Conservation (phyloP, 2,888 invertebrate species). For the Sarcophaga rosellei region DNA sequence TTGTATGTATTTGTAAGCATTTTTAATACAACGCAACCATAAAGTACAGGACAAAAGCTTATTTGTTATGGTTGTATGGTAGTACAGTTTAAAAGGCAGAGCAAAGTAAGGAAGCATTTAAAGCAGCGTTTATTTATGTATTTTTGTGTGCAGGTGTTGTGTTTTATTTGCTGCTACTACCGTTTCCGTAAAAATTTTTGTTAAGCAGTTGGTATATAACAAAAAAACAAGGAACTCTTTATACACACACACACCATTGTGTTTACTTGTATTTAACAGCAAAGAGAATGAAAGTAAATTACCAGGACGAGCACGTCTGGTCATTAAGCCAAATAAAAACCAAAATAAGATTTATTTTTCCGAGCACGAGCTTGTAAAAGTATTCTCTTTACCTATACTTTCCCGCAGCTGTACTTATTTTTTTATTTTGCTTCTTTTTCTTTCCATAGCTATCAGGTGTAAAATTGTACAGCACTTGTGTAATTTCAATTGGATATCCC, state of each 20-base stretch:
- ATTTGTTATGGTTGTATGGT: not conserved
- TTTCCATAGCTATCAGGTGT: too few relatives aligned
- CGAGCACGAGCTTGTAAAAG: slow-evolving; percentile 52
- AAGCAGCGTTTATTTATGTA: slow-evolving; percentile 7
- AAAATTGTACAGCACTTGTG: too few relatives aligned
- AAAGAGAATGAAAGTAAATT: slow-evolving; percentile 73
- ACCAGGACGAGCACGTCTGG: slow-evolving; percentile 79
- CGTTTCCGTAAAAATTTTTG: slow-evolving; percentile 21
- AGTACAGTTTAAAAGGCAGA: too few relatives aligned
- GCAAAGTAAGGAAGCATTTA: too few relatives aligned
- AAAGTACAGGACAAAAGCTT: slow-evolving; percentile 32
- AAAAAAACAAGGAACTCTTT: too few relatives aligned
- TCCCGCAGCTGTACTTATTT: slow-evolving; percentile 24
- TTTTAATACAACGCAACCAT: slow-evolving; percentile 42
- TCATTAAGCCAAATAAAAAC: slow-evolving; percentile 80
- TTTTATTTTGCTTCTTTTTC: slow-evolving; percentile 16
- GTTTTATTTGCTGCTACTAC: slow-evolving; percentile 46
- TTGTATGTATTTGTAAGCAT: slow-evolving; percentile 19
- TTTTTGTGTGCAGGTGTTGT: slow-evolving; percentile 54
- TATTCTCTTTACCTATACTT: slow-evolving; percentile 32
- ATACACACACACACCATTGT: not conserved
- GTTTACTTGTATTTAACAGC: not conserved
- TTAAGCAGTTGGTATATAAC: slow-evolving; percentile 30
- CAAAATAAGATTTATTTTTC: slow-evolving; percentile 77
- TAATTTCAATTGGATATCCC: too few relatives aligned